These are phyloP conservation scores for Neodontobutis hainanensis DNA, from an alignment of 2,113 vertebrate species.

Conservation along the genomic window DNA sequence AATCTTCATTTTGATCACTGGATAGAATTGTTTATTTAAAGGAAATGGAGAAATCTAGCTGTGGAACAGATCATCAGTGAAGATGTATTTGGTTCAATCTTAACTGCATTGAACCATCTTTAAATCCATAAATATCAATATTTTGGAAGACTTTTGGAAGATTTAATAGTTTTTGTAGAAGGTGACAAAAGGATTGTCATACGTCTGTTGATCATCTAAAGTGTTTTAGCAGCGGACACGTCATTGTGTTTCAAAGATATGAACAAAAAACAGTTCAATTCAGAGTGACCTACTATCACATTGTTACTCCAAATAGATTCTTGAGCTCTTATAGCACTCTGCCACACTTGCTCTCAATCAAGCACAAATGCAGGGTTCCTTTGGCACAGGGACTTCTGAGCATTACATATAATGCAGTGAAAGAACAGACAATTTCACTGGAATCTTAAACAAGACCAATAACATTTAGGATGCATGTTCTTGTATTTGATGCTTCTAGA, in stretches of 20 bases:
- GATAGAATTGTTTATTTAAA: slow-evolving; percentile 32
- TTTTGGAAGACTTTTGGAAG: slow-evolving; percentile 3
- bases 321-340: not conserved
- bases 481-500: slow-evolving; percentile 10
- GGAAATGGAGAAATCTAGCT: slow-evolving; percentile 26
- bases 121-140: slow-evolving; percentile 34
- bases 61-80: slow-evolving; percentile 47
- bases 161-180: slow-evolving; percentile 12
- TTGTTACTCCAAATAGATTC: too few species aligned
- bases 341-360: not conserved
- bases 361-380: not conserved
- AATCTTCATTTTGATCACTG: slow-evolving; percentile 26
- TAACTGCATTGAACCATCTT: slow-evolving; percentile 39
- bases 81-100: slow-evolving; percentile 39
- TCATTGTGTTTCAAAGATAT: not conserved
- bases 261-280: too few species aligned
- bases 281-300: too few species aligned
- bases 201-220: not conserved
- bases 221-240: not conserved
- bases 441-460: slow-evolving; percentile 2
- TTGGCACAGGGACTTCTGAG: not conserved
- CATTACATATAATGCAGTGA: slow-evolving; percentile 7
- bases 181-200: not conserved
- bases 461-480: slow-evolving; percentile 5
- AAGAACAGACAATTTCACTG: not conserved